Evolutionary conservation across 1,140 invertebrate species (phyloP).

Genomic region (Anastrepha obliqua): DNA sequence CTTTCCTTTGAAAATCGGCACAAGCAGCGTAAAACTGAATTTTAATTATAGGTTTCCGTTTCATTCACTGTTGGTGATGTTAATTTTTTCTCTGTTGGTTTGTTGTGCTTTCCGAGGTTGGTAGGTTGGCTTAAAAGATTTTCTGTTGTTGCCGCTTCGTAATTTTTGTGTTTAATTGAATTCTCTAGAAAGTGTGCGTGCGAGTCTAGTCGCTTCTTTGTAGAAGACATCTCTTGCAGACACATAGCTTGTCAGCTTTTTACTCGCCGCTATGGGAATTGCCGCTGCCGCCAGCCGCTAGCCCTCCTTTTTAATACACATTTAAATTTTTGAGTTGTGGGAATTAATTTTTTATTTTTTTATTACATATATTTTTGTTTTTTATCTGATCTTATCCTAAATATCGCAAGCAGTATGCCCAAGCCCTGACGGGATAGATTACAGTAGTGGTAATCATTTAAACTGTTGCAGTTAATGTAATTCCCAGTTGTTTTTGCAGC

Average conservation of each 20-base stretch:
- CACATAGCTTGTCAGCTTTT: neutral
- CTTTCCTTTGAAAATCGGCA: neutral
- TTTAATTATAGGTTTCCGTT: slow-evolving; percentile 47
- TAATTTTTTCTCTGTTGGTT: neutral
- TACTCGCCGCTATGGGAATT: neutral
- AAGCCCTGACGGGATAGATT: neutral
- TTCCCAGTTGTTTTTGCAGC: neutral
- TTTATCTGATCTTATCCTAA: no score
- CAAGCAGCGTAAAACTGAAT: slow-evolving; percentile 5
- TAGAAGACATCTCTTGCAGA: no score
- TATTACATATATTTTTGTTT: neutral
- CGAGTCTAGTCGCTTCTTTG: no score
- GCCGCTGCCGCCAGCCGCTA: neutral
- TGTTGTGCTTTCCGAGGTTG: neutral
- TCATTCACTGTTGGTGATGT: slow-evolving; percentile 3
- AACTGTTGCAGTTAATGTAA: neutral
- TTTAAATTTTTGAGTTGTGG: slow-evolving; percentile 7
- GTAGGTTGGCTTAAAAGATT: neutral
- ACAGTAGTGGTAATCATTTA: neutral
- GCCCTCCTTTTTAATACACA: slow-evolving; percentile 12
- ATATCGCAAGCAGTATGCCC: neutral
- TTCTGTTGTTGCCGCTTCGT: slow-evolving; percentile 23
- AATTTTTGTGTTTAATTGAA: slow-evolving; percentile 42
- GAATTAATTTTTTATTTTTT: neutral
- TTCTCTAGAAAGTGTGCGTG: slow-evolving; percentile 27